phyloP scores from a whole-genome alignment of 1,140 invertebrate genomes.

The Kradibia gibbosae region DNA sequence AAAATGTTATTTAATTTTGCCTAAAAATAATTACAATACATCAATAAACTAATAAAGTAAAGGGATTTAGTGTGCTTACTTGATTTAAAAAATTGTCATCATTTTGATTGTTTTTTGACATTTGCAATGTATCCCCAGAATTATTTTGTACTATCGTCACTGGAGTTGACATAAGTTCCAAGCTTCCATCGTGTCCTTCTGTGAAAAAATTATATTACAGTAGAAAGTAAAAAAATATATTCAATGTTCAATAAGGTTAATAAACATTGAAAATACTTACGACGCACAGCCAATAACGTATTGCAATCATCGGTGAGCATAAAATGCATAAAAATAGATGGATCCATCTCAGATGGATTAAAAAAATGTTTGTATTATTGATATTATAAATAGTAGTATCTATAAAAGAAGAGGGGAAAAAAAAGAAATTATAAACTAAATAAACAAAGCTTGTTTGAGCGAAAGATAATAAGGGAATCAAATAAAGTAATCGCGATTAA shows the following conservation, averaged over 20 bases:
- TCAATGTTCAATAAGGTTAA: neutral
- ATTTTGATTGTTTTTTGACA: conserved; percentile 50
- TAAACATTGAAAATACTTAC: conserved; percentile 48
- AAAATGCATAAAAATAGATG: conserved; percentile 58
- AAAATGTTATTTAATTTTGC: conserved; percentile 33
- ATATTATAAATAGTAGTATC: neutral
- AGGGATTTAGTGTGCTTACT: conserved; percentile 35
- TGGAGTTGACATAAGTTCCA: conserved; percentile 60
- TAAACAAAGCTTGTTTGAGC: too few relatives aligned
- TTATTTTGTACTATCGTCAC: conserved; percentile 37
- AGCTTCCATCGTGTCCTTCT: conserved; percentile 60
- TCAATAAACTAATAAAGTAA: neutral
- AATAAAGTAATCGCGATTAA: too few relatives aligned
- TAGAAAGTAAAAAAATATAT: neutral
- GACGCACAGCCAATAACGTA: conserved; percentile 60
- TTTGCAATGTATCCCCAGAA: conserved; percentile 29
- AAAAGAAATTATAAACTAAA: neutral
- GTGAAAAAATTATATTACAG: conserved; percentile 15
- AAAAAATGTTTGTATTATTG: conserved; percentile 2
- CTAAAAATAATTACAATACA: conserved; percentile 14
- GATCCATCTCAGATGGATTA: conserved; percentile 26
- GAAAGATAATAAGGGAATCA: too few relatives aligned
- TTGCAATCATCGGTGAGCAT: conserved; percentile 63
- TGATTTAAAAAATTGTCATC: conserved; percentile 50
- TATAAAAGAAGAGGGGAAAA: neutral